Conservation (phyloP, 2,113 vertebrate species). For the Ornithorhynchus anatinus region DNA sequence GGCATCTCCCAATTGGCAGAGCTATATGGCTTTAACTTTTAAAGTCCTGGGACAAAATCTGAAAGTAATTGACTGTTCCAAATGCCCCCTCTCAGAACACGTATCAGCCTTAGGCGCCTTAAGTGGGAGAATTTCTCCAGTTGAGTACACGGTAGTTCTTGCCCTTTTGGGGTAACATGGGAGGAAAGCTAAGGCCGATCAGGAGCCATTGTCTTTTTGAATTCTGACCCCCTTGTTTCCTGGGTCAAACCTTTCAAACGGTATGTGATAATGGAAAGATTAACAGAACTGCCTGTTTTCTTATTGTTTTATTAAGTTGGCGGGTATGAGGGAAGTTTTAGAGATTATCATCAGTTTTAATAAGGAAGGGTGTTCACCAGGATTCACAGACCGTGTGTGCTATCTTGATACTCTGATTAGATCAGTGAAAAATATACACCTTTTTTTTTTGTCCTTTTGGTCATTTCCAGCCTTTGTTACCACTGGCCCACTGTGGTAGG, state of each 20-base stretch:
- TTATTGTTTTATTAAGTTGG: too few relatives aligned
- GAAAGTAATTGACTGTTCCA: conserved; percentile 67
- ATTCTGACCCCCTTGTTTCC: neutral
- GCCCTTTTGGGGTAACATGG: conserved; percentile 34
- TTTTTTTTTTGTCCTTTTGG: too few relatives aligned
- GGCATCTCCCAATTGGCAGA: conserved; percentile 80
- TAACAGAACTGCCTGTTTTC: neutral
- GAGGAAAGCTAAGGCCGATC: neutral
- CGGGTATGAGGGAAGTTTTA: conserved; percentile 15
- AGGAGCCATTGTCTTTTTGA: conserved; percentile 12
- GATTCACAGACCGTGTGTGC: too few relatives aligned
- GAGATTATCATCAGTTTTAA: conserved; percentile 26
- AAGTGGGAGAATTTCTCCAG: conserved; percentile 59
- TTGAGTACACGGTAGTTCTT: conserved; percentile 37
- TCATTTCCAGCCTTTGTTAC: too few relatives aligned
- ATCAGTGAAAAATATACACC: too few relatives aligned
- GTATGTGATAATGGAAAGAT: neutral
- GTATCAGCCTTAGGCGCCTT: conserved; percentile 42
- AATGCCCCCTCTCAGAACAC: conserved; percentile 58
- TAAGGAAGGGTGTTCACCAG: too few relatives aligned
- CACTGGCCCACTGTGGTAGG: too few relatives aligned
- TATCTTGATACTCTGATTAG: too few relatives aligned
- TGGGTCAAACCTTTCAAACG: neutral
- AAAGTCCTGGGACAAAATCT: conserved; percentile 78
- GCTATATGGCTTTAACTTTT: conserved; percentile 77